Percentiles rank a stretch among this genome's conserved stretches.
These are phyloP conservation scores for Copidosoma floridanum DNA, from an alignment of 1,140 invertebrate species.

Conservation along the genomic window DNA sequence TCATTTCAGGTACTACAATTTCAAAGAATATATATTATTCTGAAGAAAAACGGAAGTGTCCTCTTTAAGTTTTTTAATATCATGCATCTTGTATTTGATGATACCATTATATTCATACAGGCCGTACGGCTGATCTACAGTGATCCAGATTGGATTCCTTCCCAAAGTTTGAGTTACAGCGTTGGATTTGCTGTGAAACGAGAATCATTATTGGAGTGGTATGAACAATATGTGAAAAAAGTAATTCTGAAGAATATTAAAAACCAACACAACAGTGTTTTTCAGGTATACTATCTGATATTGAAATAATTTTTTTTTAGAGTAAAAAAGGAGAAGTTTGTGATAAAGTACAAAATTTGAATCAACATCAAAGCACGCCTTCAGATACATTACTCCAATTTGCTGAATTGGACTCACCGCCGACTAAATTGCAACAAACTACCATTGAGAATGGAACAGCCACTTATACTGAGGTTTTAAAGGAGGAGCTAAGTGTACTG, in stretches of 20 bases:
- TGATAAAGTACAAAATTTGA: not conserved
- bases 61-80: no score
- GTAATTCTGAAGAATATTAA: not conserved
- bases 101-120: no score
- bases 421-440: no score
- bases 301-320: not conserved
- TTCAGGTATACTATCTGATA: not conserved
- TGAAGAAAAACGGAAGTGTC: no score
- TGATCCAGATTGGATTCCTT: conserved; percentile 6
- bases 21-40: no score
- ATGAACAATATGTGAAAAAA: not conserved
- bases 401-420: no score
- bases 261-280: not conserved
- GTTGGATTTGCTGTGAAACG: not conserved
- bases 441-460: not conserved
- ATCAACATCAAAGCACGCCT: no score
- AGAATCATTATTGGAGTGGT: not conserved
- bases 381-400: no score
- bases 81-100: no score
- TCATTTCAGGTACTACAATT: not conserved
- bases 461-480: not conserved
- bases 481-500: not conserved
- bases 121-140: no score
- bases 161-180: not conserved
- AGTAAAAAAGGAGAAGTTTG: not conserved